Base-by-base conservation (phyloP, 2,113 vertebrate species). In the Semnopithecus entellus region DNA sequence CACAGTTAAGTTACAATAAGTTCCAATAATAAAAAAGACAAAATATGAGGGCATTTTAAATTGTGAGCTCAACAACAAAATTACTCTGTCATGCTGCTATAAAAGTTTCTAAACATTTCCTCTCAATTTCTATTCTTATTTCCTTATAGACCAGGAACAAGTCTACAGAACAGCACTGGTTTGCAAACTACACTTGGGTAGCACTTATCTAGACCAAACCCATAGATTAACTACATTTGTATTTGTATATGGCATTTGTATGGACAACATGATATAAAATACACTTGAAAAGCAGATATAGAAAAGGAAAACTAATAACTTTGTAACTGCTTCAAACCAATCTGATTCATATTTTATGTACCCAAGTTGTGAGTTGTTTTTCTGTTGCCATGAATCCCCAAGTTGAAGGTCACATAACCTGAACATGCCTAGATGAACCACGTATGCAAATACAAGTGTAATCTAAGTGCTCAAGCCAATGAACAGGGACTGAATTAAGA, bases 1-100 rank as follows among this genome's bases (percentile, higher is more conserved):
- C 32, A 79, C 5, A 94, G 72, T 76, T 57, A 90, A 81, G 38
- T 90, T 55, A 85, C 23, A 81, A 66, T 40, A 45, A 43, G 35
- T 90, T 55, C 82, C 23, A 81, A 66, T 45, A 45, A 43, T 6
- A 16, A 45, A 88, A 82, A 75, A 64, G 14, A 75, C 3, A 94
- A 80, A 84, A 80, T 90, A 23, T 17, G 64, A 82, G 5, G 27
- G 38, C 10, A 90, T 72, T 92, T 94, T 40, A 78, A 96, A 88
- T 79, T n/a, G 73, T 73, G 43, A 94, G 7, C 57, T 92, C 22
- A 81, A 8, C 40, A 90, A 22, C 61, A 72, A 95, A 96, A 94
- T 85, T 66, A 84, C 23, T 84, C 38, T 78, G 16, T 91, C 40
- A 88, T 55, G 59, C 9, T 66, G 30, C 16, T 45, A 27, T 17